Base-by-base conservation (phyloP, 2,888 invertebrate species). In the Drosophila mulleri region DNA sequence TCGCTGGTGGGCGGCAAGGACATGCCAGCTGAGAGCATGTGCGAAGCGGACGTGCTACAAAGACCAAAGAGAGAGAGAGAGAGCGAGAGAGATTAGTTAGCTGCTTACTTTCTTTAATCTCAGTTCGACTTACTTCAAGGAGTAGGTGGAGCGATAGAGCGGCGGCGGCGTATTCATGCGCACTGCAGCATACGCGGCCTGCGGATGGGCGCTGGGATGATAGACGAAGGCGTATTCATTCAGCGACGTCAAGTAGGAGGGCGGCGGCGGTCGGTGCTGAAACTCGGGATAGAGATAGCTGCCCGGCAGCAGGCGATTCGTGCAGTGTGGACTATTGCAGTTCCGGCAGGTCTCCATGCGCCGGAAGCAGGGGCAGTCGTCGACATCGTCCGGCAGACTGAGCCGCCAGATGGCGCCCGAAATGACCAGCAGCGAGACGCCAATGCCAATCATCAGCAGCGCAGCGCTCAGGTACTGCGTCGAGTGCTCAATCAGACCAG, bases 261-360 rank as follows among this genome's bases (percentile, higher is more conserved):
- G 98, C 48, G 98, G 98, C 44, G 98, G 98, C 32, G 98, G 98
- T 82, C 98, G 95, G 93, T 97, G 98, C 92, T 98, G 98, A 92
- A 98, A 98, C 94, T 98, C 98, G 4, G 98, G 98, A 93, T 98
- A 98, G 94, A 98, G 95, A 90, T 97, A 97, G 91, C 97, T 97
- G 32, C 91, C 90, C 0, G 97, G 97, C 92, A 98, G 96, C 92
- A 97, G 95, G 0, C 97, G 96, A 72, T 97, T 94, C 48, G 96
- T 96, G 73, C 93, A 92, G 89, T 96, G 97, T 56, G 96, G 95
- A 80, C 95, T 94, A 75, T 95, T 92, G 72, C 94, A 92, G 67
- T 92, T 92, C 39, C 91, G 91, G 92, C 94, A 80, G 92, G 94
- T 76, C 93, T 95, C 83, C 94, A 93, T 64, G 92, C 91, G 94